phyloP scores from a whole-genome alignment of 2,888 invertebrate genomes.

The Ellobium chinense region DNA sequence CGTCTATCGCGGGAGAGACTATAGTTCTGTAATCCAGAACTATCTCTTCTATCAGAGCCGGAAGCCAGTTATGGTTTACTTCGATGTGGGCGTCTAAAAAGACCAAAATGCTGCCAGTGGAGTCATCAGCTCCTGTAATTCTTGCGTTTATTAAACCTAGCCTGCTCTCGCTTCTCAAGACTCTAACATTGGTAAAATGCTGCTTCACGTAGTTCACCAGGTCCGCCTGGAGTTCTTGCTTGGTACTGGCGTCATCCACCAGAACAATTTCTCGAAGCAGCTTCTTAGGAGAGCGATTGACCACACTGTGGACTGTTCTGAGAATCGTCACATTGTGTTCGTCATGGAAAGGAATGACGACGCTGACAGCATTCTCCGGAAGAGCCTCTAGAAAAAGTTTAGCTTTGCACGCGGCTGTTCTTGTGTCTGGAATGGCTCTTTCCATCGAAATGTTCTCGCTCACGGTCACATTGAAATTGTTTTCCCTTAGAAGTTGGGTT shows the following conservation, averaged over 20 bases:
- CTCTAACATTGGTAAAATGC: slow-evolving; percentile 14
- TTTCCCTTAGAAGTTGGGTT: neutral
- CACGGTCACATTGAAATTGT: neutral
- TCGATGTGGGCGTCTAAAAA: slow-evolving; percentile 46
- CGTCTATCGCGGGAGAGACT: slow-evolving; percentile 32
- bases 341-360: slow-evolving; percentile 36
- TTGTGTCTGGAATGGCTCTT: neutral
- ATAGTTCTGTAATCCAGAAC: slow-evolving; percentile 24
- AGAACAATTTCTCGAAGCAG: slow-evolving; percentile 42
- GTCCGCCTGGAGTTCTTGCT: slow-evolving; percentile 19
- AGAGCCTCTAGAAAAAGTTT: neutral
- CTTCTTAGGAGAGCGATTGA: slow-evolving; percentile 26
- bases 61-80: slow-evolving; percentile 36
- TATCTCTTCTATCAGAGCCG: slow-evolving; percentile 23
- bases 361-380: slow-evolving; percentile 12
- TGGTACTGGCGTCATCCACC: slow-evolving; percentile 42
- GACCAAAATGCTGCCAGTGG: slow-evolving; percentile 37
- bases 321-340: slow-evolving; percentile 34
- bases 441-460: neutral
- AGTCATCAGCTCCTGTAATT: slow-evolving; percentile 33
- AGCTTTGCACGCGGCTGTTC: neutral
- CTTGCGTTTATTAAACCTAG: slow-evolving; percentile 41
- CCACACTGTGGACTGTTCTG: slow-evolving; percentile 29
- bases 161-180: slow-evolving; percentile 25
- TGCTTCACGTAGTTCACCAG: slow-evolving; percentile 11